phyloP scores from a whole-genome alignment of 1,140 invertebrate species.

The Himalopsyche phryganea region DNA sequence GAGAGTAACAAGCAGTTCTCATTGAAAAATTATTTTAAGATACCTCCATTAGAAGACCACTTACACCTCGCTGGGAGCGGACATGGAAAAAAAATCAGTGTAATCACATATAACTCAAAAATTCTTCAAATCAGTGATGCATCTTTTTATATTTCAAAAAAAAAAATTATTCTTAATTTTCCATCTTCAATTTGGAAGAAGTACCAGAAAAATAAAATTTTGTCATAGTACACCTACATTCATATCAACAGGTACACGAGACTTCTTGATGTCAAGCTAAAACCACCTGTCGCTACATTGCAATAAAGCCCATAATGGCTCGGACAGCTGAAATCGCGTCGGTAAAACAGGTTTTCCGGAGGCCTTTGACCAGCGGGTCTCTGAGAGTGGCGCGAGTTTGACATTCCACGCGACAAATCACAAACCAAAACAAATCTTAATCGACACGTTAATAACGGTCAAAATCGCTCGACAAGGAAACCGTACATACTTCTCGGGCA shows the following conservation, averaged over 20 bases:
- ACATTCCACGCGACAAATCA: constrained; percentile 10
- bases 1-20: too few species aligned
- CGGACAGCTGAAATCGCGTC: constrained; percentile 6
- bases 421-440: constrained; percentile 6
- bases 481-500: background rate
- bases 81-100: too few species aligned
- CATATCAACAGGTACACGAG: constrained; percentile 4
- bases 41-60: too few species aligned
- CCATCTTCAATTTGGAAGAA: too few species aligned
- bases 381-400: constrained; percentile 20
- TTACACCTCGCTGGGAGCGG: too few species aligned
- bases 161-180: too few species aligned
- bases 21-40: too few species aligned
- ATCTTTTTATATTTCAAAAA: too few species aligned
- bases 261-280: constrained; percentile 1
- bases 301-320: background rate
- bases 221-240: constrained; percentile 30
- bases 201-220: too few species aligned
- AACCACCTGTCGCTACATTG: background rate
- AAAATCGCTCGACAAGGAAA: constrained; percentile 3
- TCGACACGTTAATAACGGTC: background rate
- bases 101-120: too few species aligned
- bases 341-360: constrained; percentile 31
- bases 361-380: constrained; percentile 29
- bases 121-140: too few species aligned